A percentile compares a stretch with the other conserved stretches of the same genome.
Evolutionary conservation across 1,140 invertebrate genomes (phyloP).

Genomic region (Bombus confusus): DNA sequence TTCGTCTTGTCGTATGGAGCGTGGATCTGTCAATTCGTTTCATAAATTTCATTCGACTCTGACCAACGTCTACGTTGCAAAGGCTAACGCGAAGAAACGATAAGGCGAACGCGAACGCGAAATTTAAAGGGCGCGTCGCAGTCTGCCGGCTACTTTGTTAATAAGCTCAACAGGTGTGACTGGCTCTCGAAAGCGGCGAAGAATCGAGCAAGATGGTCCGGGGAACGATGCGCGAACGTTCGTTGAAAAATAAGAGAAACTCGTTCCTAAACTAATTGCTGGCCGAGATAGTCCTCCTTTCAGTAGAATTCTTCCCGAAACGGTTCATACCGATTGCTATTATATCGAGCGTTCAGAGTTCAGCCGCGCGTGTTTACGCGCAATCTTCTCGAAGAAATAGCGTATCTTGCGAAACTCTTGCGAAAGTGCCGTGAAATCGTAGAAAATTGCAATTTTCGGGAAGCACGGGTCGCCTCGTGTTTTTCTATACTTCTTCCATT

Average conservation of each 20-base stretch:
- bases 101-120: neutral
- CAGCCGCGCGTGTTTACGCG: neutral
- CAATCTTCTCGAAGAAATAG: neutral
- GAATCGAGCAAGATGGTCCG: neutral
- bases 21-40: no score
- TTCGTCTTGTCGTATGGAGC: neutral
- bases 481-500: neutral
- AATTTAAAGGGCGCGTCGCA: constrained; percentile 26
- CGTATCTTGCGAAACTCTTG: neutral
- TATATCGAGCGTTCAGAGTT: neutral
- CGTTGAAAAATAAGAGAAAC: neutral
- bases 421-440: neutral
- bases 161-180: constrained; percentile 52
- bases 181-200: neutral
- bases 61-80: neutral
- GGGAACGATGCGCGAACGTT: neutral
- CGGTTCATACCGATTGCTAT: neutral
- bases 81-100: neutral
- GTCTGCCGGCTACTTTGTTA: constrained; percentile 37
- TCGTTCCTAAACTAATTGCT: neutral
- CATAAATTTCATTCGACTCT: no score
- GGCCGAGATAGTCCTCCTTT: neutral
- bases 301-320: neutral
- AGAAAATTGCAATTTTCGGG: constrained; percentile 2
- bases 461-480: neutral